phyloP scores from a whole-genome alignment of 2,888 invertebrate genomes.

The Cephus pygmeus region DNA sequence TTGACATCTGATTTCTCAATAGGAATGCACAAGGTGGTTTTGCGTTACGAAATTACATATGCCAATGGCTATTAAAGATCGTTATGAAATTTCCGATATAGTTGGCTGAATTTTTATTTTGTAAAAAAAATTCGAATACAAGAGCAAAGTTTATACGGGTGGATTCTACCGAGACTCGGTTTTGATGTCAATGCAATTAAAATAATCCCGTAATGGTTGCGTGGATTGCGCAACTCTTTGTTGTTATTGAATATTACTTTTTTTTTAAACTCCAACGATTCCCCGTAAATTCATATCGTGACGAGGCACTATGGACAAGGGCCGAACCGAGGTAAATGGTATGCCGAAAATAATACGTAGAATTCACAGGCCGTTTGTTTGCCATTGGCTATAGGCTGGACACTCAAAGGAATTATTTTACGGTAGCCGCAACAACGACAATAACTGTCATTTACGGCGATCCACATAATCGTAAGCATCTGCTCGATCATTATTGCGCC shows the following conservation, averaged over 20 bases:
- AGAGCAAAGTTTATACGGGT: not conserved
- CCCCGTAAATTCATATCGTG: not conserved
- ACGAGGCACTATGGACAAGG: not conserved
- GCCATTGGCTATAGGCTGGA: not conserved
- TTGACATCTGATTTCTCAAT: not conserved
- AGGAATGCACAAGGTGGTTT: not conserved
- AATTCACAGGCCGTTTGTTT: not conserved
- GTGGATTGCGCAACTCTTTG: not conserved
- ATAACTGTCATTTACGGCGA: slow-evolving; percentile 1
- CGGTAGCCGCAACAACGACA: not conserved
- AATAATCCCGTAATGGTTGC: not conserved
- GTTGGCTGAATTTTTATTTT: too few species aligned
- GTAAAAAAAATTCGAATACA: not conserved
- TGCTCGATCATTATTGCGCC: slow-evolving; percentile 34
- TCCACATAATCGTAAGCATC: slow-evolving; percentile 32
- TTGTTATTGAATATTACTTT: too few species aligned
- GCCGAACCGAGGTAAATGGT: not conserved
- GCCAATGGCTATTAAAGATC: too few species aligned
- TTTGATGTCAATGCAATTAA: not conserved
- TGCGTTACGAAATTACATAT: not conserved
- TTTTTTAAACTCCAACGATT: not conserved
- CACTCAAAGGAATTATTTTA: not conserved
- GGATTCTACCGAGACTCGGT: too few species aligned
- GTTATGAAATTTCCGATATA: too few species aligned
- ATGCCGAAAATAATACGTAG: not conserved